Evolutionary conservation across 2,888 invertebrate species (phyloP).

Genomic region (Eumerus sabulonum): DNA sequence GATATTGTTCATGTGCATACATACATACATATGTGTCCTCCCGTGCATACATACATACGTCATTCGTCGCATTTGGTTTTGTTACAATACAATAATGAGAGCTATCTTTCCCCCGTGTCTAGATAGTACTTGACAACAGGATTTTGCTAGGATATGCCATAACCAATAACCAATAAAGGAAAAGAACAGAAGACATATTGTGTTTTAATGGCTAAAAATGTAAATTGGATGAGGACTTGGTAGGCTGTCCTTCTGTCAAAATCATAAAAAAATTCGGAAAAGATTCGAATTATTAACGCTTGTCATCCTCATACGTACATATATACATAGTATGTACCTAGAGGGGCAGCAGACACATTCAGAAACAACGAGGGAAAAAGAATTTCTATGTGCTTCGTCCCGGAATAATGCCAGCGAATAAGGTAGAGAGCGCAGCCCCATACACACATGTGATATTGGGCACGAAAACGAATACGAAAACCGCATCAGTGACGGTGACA

Average conservation of each 20-base stretch:
- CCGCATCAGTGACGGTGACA: neutral
- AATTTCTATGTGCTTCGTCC: too few relatives aligned
- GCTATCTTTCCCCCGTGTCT: too few relatives aligned
- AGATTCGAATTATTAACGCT: constrained; percentile 48
- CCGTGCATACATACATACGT: constrained; percentile 18
- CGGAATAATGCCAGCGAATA: too few relatives aligned
- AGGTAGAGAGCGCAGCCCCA: too few relatives aligned
- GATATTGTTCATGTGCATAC: constrained; percentile 17
- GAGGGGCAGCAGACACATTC: too few relatives aligned
- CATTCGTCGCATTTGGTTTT: constrained; percentile 27
- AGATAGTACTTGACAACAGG: constrained; percentile 38
- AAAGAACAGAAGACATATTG: neutral
- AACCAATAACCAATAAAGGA: neutral
- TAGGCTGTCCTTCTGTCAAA: constrained; percentile 44
- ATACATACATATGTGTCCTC: too few relatives aligned
- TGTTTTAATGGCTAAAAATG: constrained; percentile 4
- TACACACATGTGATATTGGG: constrained; percentile 26
- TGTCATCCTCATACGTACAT: constrained; percentile 38
- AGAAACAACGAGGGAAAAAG: too few relatives aligned
- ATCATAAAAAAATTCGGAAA: constrained; percentile 9
- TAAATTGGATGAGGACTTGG: constrained; percentile 2
- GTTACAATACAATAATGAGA: constrained; percentile 21
- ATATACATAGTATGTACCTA: too few relatives aligned
- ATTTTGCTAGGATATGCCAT: constrained; percentile 31
- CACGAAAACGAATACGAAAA: constrained; percentile 16